Evolutionary conservation across 2,888 invertebrate species (phyloP), one percentile per base, ranked within the genome.

Genomic region (Ichneumoninae sp.): DNA sequence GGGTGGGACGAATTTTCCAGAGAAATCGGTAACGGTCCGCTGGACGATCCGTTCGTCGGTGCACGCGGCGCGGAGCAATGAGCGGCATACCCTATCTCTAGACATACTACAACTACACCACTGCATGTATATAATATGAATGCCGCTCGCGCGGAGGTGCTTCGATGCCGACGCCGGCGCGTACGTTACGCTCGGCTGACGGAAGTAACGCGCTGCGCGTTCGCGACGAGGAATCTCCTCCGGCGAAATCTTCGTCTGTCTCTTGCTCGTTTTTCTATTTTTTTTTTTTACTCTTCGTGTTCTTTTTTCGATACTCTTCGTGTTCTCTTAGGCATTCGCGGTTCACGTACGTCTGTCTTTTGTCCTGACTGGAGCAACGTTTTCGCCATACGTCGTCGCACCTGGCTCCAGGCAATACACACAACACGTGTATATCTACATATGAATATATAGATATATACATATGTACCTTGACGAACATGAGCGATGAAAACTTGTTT

Each of bases 11-110:
- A 85, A 86, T 86, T 86, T 85, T 83, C 80, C 85, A 83, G 82
- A 81, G 80, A 76, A 60, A 86, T 85, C 83, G 80, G 80, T 84
- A 88, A 88, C 89, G 89, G 88, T 86, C 78, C 83, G 83, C 57
- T 85, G 80, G 47, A 75, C 81, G 81, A 84, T 82, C 83, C 83
- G 85, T 84, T 82, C 79, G 72, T 75, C 47, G 84, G 52, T 77
- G 68, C 79, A 72, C 71, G 72, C 77, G 70, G 65, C 40, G 57
- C 65, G 74, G 62, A 57, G 80, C 76, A 75, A 68, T 76, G 40
- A 80, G 71, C 62, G 30, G 36, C 62, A 57, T 52, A 76, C 68
- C 76, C 76, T 76, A 70, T 68, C 77, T 57, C 33, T 10, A 60
- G 33, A 71, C 54, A 71, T 44, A 70, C 10, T 70, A 36, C 16